phyloP scores from a whole-genome alignment of 2,797 vertebrate genomes.

The Sylvia borin region DNA sequence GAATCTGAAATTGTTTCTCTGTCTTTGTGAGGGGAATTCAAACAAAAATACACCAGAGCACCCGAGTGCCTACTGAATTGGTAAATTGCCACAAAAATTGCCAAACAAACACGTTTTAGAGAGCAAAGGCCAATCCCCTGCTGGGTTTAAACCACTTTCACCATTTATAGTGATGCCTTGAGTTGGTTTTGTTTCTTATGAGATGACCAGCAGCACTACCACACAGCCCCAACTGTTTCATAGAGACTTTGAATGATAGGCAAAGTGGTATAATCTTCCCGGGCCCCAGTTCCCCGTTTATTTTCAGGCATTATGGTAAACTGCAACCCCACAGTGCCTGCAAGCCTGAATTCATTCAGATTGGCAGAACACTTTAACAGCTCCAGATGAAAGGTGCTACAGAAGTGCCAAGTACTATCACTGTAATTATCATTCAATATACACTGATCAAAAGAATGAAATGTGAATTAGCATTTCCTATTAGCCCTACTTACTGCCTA shows the following conservation, averaged over 20 bases:
- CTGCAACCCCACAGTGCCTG: not conserved
- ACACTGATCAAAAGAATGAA: slow-evolving; percentile 68
- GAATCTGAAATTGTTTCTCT: not conserved
- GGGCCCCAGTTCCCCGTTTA: slow-evolving; percentile 1
- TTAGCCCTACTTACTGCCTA: slow-evolving; percentile 57
- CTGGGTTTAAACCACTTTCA: not conserved
- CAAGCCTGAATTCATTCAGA: slow-evolving; percentile 17
- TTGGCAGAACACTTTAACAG: slow-evolving; percentile 26
- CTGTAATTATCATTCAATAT: slow-evolving; percentile 63
- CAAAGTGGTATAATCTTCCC: not conserved
- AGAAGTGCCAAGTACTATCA: slow-evolving; percentile 60
- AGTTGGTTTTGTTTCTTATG: not conserved
- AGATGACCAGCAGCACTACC: not conserved
- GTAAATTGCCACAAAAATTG: not conserved
- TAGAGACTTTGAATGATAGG: not conserved
- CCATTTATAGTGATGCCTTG: not conserved
- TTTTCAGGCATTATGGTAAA: slow-evolving; percentile 16
- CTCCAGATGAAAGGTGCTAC: slow-evolving; percentile 55
- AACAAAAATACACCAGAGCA: not conserved
- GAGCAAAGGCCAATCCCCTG: not conserved
- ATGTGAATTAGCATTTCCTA: slow-evolving; percentile 70
- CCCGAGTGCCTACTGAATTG: not conserved
- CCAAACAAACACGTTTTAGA: not conserved
- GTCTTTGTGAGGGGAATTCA: not conserved
- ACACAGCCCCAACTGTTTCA: not conserved